A percentile compares a stretch with the other conserved stretches of the same genome.
Conservation (phyloP, 1,140 invertebrate species). For the Chelonus insularis region DNA sequence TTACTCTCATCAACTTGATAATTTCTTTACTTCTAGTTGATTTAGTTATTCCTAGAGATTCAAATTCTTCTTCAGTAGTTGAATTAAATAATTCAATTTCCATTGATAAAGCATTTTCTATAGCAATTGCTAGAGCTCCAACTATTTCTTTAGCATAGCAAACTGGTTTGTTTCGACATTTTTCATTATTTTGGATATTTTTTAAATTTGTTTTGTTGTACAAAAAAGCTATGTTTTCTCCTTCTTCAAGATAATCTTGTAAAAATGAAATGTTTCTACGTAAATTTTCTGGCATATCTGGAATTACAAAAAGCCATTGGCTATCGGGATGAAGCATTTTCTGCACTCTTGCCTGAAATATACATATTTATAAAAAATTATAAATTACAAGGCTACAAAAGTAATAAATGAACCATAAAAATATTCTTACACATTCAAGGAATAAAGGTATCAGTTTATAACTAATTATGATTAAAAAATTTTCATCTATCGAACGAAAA, state of each 20-base stretch:
- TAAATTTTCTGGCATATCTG: constrained; percentile 61
- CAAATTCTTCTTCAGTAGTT: constrained; percentile 81
- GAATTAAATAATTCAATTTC: constrained; percentile 71
- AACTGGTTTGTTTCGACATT: constrained; percentile 52
- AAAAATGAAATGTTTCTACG: constrained; percentile 59
- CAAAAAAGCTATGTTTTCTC: constrained; percentile 81
- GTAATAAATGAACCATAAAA: too few relatives aligned
- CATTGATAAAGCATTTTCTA: constrained; percentile 68
- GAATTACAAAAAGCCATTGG: constrained; percentile 80
- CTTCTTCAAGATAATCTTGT: constrained; percentile 68
- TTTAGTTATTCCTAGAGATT: constrained; percentile 72
- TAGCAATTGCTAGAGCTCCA: constrained; percentile 63
- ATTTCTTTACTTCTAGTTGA: constrained; percentile 65
- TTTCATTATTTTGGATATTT: constrained; percentile 25
- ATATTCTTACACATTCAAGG: constrained; percentile 63
- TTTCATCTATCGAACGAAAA: constrained; percentile 45
- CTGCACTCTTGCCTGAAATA: constrained; percentile 64
- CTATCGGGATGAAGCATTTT: constrained; percentile 69
- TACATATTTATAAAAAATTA: constrained; percentile 3
- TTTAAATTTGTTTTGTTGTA: constrained; percentile 69
- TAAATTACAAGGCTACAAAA: not conserved
- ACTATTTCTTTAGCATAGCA: constrained; percentile 70
- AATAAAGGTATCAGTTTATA: constrained; percentile 60
- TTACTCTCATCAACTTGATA: constrained; percentile 42
- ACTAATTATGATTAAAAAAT: constrained; percentile 51